phyloP scores from a whole-genome alignment of 92 coral and sea anemone genomes.

The Phenganax subtilis region DNA sequence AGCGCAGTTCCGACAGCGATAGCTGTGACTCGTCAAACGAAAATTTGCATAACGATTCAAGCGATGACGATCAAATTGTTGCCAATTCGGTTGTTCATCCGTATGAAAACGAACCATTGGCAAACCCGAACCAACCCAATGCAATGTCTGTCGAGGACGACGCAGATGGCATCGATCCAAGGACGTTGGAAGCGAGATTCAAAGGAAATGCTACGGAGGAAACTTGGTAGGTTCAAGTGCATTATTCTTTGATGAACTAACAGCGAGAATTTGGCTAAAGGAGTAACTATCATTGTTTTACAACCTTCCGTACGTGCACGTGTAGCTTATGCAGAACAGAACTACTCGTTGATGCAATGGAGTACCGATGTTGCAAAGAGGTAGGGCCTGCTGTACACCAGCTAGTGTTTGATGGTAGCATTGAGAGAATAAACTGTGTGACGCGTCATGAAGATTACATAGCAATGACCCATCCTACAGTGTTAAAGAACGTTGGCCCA shows the following conservation, averaged over 20 bases:
- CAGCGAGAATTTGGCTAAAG: background rate
- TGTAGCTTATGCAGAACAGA: constrained; percentile 4
- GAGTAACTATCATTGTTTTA: background rate
- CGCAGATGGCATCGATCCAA: constrained; percentile 15
- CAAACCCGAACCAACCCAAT: background rate
- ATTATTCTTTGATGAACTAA: background rate
- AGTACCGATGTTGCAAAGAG: constrained; percentile 19
- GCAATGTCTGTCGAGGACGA: background rate
- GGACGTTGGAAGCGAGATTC: constrained; percentile 26
- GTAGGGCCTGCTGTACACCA: constrained; percentile 13
- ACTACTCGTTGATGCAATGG: background rate
- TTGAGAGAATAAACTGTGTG: background rate
- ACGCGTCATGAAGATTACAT: background rate
- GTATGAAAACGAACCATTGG: constrained; percentile 2
- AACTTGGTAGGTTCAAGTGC: background rate
- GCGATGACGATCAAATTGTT: background rate
- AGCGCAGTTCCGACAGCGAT: constrained; percentile 11
- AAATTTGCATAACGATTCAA: constrained; percentile 2
- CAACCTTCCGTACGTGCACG: background rate
- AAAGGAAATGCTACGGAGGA: background rate
- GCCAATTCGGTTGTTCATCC: constrained; percentile 7
- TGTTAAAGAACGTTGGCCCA: background rate
- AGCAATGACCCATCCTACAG: constrained; percentile 15
- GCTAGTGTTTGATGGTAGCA: constrained; percentile 20
- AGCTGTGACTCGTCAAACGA: background rate